A percentile compares a stretch with the other conserved stretches of the same genome.
Evolutionary conservation across 2,888 invertebrate genomes (phyloP).

Genomic region (Crocallis elinguaria): DNA sequence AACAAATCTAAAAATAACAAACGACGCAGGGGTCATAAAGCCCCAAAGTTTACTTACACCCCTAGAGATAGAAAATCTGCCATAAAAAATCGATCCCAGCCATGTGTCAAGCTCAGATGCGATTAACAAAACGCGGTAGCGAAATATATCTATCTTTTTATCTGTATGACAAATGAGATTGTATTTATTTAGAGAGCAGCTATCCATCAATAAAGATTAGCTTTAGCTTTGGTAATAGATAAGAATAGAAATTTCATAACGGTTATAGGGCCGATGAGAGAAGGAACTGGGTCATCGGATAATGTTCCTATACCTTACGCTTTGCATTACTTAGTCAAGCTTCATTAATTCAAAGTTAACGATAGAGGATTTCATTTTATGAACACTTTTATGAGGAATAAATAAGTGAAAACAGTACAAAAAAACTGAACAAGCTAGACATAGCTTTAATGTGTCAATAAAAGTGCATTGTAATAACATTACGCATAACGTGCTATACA

Average conservation of each 20-base stretch:
- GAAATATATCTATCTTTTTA: conserved; percentile 42
- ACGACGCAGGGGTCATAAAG: conserved; percentile 37
- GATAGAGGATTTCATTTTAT: conserved; percentile 10
- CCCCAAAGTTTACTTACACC: conserved; percentile 35
- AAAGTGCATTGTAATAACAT: not conserved
- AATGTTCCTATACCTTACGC: not conserved
- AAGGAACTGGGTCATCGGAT: conserved; percentile 15
- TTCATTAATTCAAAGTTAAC: conserved; percentile 16
- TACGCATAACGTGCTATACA: too few relatives aligned
- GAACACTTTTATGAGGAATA: conserved; percentile 7
- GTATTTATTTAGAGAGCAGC: conserved; percentile 33
- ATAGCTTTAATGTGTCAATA: conserved; percentile 3
- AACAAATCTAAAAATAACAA: conserved; percentile 24
- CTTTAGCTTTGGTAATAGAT: conserved; percentile 20
- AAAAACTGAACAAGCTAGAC: not conserved
- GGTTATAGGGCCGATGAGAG: conserved; percentile 40
- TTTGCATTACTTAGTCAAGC: conserved; percentile 13
- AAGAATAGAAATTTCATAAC: conserved; percentile 19
- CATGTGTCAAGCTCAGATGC: conserved; percentile 50
- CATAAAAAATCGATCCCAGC: conserved; percentile 44
- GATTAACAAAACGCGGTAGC: conserved; percentile 48
- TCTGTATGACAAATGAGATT: conserved; percentile 54
- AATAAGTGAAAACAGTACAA: conserved; percentile 5
- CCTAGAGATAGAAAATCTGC: conserved; percentile 36
- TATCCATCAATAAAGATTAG: conserved; percentile 31